Percentiles rank a stretch among this genome's conserved stretches.
Conservation (phyloP, 2,888 invertebrate genomes). For the Troides oblongomaculatus region DNA sequence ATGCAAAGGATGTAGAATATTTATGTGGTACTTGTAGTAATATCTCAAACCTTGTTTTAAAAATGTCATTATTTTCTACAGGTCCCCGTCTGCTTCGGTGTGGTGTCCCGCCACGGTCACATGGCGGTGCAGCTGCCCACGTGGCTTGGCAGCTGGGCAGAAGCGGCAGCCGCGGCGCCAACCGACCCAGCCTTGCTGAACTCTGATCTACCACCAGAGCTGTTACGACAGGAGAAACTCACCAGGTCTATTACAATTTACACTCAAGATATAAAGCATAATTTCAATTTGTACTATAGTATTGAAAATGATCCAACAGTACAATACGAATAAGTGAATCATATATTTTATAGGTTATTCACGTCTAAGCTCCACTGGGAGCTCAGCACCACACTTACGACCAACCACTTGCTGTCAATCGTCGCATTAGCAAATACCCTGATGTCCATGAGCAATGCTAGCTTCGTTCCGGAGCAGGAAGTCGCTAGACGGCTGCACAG, state of each 20-base stretch:
- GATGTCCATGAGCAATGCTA: slow-evolving; percentile 98
- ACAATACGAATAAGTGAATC: not conserved
- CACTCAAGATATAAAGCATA: too few relatives aligned
- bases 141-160: slow-evolving; percentile 82
- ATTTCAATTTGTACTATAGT: too few relatives aligned
- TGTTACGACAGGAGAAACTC: slow-evolving; percentile 87
- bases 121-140: slow-evolving; percentile 97
- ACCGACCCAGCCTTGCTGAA: slow-evolving; percentile 64
- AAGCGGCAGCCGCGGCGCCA: slow-evolving; percentile 54
- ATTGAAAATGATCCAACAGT: too few relatives aligned
- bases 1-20: too few relatives aligned
- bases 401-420: slow-evolving; percentile 96
- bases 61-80: slow-evolving; percentile 37
- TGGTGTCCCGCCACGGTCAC: slow-evolving; percentile 96
- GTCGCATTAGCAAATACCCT: slow-evolving; percentile 97
- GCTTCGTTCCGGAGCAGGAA: slow-evolving; percentile 94
- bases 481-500: slow-evolving; percentile 87
- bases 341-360: slow-evolving; percentile 80
- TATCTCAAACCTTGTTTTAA: too few relatives aligned
- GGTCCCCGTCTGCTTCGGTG: slow-evolving; percentile 96
- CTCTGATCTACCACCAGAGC: slow-evolving; percentile 84
- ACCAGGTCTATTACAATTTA: slow-evolving; percentile 69
- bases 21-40: too few relatives aligned
- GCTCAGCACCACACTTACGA: slow-evolving; percentile 95
- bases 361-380: slow-evolving; percentile 97